Percentiles rank a stretch among this genome's conserved stretches.
These are phyloP conservation scores for Neoarius graeffei DNA, from an alignment of 2,113 vertebrate species.

Conservation along the genomic window DNA sequence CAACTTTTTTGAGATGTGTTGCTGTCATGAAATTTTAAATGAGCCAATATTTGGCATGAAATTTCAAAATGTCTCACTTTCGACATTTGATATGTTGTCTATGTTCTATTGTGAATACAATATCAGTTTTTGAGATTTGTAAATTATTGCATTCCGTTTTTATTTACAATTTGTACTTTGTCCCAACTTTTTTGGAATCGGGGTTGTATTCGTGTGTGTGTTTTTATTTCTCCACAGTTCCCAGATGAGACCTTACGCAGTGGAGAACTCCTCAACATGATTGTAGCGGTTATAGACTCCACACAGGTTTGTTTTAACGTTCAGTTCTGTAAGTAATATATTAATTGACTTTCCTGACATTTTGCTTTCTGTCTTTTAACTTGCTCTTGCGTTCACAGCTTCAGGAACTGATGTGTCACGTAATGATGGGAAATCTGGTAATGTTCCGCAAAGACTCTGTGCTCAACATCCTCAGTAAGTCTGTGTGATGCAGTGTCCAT, in stretches of 20 bases:
- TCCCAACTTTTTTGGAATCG: no score
- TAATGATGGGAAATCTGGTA: conserved; percentile 97
- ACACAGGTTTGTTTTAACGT: conserved; percentile 66
- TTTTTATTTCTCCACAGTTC: conserved; percentile 77
- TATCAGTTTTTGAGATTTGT: no score
- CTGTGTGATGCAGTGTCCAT: neutral
- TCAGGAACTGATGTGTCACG: conserved; percentile 96
- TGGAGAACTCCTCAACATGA: conserved; percentile 96
- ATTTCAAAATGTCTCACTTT: no score
- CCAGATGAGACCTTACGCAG: conserved; percentile 93
- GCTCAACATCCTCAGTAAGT: conserved; percentile 95
- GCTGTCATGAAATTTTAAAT: no score
- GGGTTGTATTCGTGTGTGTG: neutral
- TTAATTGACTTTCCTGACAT: no score
- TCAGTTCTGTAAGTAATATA: neutral
- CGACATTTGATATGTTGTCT: no score
- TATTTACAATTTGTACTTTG: no score
- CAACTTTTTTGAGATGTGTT: no score
- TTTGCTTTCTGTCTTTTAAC: neutral
- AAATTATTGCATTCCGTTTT: no score
- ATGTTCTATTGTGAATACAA: no score
- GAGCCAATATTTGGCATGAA: no score
- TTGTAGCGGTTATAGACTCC: conserved; percentile 94
- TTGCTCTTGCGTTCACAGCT: conserved; percentile 69
- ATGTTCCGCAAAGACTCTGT: conserved; percentile 98